Evolutionary conservation across 2,797 vertebrate species (phyloP).

Genomic region (Harpagifer antarcticus): DNA sequence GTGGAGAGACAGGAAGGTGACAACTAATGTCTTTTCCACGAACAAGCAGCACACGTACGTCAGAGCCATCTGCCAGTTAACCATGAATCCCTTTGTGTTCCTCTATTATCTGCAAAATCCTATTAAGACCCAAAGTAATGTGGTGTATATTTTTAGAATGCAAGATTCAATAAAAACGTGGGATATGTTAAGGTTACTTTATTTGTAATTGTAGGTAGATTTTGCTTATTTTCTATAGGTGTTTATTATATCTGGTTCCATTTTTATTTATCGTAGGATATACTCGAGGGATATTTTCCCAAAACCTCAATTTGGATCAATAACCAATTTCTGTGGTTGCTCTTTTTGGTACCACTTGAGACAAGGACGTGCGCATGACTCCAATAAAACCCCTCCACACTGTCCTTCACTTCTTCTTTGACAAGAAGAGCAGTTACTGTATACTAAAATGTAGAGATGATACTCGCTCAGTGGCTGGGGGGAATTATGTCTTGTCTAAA

Average conservation of each 20-base stretch:
- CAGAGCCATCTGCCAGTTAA: neutral
- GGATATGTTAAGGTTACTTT: neutral
- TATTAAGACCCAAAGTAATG: neutral
- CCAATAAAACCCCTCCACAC: no score
- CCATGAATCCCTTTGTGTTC: constrained; percentile 3
- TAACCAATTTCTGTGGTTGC: no score
- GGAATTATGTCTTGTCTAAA: no score
- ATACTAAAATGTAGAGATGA: no score
- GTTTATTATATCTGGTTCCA: neutral
- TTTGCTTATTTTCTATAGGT: neutral
- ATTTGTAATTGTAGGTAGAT: no score
- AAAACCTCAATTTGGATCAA: no score
- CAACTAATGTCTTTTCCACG: neutral
- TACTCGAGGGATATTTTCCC: no score
- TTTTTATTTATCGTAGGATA: constrained; percentile 3
- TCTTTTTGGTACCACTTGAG: no score
- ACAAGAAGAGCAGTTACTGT: no score
- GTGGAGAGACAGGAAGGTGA: constrained; percentile 4
- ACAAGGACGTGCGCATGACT: no score
- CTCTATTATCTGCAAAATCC: neutral
- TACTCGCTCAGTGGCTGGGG: no score
- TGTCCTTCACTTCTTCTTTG: no score
- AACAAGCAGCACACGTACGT: neutral
- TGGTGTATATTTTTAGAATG: neutral
- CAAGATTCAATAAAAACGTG: neutral